A percentile compares a stretch with the other conserved stretches of the same genome.
phyloP scores from a whole-genome alignment of 2,797 vertebrate genomes.

The Peromyscus nudipes region DNA sequence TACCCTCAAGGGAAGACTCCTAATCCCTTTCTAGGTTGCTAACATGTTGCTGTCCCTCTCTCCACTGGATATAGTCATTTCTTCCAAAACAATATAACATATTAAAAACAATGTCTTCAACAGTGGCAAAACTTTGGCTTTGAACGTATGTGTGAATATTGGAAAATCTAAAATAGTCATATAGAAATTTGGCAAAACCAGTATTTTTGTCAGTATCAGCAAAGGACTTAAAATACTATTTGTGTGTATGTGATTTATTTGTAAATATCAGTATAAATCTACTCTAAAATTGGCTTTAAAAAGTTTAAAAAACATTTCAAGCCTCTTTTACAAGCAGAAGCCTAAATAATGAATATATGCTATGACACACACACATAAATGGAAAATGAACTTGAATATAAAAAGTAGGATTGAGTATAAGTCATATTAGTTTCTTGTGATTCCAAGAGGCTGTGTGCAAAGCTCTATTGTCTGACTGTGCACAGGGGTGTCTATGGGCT shows the following conservation, averaged over 20 bases:
- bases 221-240: constrained; percentile 32
- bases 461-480: neutral
- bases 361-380: neutral
- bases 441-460: neutral
- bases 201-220: constrained; percentile 47
- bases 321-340: constrained; percentile 12
- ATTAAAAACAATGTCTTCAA: constrained; percentile 21
- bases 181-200: constrained; percentile 57
- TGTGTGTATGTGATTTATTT: neutral
- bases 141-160: constrained; percentile 25
- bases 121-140: constrained; percentile 42
- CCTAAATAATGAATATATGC: constrained; percentile 3
- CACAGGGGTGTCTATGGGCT: neutral
- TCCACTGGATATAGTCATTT: neutral
- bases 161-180: constrained; percentile 37
- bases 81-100: neutral
- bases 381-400: neutral
- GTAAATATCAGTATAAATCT: constrained; percentile 49
- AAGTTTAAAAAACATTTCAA: constrained; percentile 38
- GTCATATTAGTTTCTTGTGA: neutral
- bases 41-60: neutral
- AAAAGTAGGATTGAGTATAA: neutral
- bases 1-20: neutral
- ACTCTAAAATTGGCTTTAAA: neutral
- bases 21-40: neutral